Base-by-base conservation (phyloP, 1,140 invertebrate species). In the Drosophila sproati region DNA sequence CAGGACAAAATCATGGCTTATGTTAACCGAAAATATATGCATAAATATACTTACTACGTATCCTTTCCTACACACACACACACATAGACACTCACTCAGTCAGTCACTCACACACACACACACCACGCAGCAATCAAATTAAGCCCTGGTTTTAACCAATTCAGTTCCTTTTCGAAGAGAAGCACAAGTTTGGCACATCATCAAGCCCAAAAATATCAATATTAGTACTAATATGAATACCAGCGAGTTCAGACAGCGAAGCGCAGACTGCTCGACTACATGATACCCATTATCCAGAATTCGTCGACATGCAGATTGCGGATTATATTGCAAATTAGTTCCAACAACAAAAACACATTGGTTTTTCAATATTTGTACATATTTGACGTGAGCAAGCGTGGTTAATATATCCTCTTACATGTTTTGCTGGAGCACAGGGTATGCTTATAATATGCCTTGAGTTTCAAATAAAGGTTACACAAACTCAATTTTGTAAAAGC, bases 401-500 rank as follows among this genome's bases (percentile, higher is more conserved):
- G 12, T 12, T 12, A 12, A 12, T 12, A 12, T 12, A 20, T 20
- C 20, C 20, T 20, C 20, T 20, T 1, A 20, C 1, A 20, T 20
- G 6, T 3, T 10, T 20, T 5, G 2, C n/a, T 31, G 5, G 2
- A 0, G 29, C 4, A 56, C 57, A 60, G 56, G 56, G 56, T 60
- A 47, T 10, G 35, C 31, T 52, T 39, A 7, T 31, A n/a, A 29
- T 48, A 52, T n/a, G 54, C 35, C 20, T 60, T 48, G 57, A 7
- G 43, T 20, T 35, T 31, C 43, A 48, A 48, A 70, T 55, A 75
- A 83, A 83, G 85, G 81, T 85, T 80, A 77, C 77, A 73, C 60
- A 85, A 83, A 80, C 81, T 83, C 73, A 85, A 83, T 85, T 85
- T 85, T 73, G 29, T 69, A 54, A 73, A 80, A 77, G 73, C 59